Conservation (phyloP, 2,888 invertebrate genomes). For the Lordiphosa andalusiaca region DNA sequence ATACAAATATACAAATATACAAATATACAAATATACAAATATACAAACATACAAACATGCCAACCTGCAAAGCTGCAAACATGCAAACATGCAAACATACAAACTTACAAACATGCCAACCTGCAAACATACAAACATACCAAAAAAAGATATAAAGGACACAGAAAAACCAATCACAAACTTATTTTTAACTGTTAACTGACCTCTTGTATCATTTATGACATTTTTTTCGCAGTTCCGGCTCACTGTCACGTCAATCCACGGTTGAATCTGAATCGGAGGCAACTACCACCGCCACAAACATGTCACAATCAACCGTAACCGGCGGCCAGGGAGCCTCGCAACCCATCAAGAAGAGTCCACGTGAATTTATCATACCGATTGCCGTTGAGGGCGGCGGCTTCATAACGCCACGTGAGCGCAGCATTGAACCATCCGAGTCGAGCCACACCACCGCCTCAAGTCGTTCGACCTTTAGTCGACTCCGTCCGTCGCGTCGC, state of each 20-base stretch:
- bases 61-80: too few relatives aligned
- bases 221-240: slow-evolving; percentile 63
- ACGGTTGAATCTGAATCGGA: slow-evolving; percentile 88
- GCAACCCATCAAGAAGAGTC: slow-evolving; percentile 92
- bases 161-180: too few relatives aligned
- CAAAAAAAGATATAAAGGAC: too few relatives aligned
- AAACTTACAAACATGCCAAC: too few relatives aligned
- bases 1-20: too few relatives aligned
- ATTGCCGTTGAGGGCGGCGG: slow-evolving; percentile 95
- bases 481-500: slow-evolving; percentile 82
- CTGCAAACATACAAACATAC: too few relatives aligned
- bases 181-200: too few relatives aligned
- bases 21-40: too few relatives aligned
- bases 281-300: slow-evolving; percentile 79
- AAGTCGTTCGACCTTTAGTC: slow-evolving; percentile 81
- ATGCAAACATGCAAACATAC: too few relatives aligned
- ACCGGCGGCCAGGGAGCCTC: slow-evolving; percentile 67
- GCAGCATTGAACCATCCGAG: slow-evolving; percentile 89
- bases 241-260: slow-evolving; percentile 82
- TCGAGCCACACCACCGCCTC: slow-evolving; percentile 83
- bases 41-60: too few relatives aligned
- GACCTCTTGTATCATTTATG: neutral
- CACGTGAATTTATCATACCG: slow-evolving; percentile 95
- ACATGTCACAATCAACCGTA: slow-evolving; percentile 83
- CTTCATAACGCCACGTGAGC: slow-evolving; percentile 84